These are phyloP conservation scores for Pseudolycoriella hygida DNA, from an alignment of 2,888 invertebrate species.

Conservation along the genomic window DNA sequence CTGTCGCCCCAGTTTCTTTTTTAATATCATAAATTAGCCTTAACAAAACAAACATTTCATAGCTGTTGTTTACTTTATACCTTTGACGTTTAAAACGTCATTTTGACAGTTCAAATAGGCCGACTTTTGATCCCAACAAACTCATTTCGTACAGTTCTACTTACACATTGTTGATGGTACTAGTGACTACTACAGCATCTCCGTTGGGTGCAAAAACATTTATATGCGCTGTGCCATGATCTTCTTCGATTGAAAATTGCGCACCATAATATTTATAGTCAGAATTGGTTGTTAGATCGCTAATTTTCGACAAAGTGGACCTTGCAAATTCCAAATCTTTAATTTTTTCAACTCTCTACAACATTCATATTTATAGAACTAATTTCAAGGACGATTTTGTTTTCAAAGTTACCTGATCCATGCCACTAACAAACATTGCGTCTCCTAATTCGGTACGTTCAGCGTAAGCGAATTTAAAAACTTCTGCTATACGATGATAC, in stretches of 20 bases:
- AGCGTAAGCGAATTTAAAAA: conserved; percentile 84
- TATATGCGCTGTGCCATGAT: conserved; percentile 74
- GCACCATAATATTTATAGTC: conserved; percentile 52
- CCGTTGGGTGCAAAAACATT: conserved; percentile 71
- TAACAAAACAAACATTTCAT: no score
- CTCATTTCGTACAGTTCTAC: no score
- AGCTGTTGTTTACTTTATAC: no score
- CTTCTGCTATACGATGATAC: conserved; percentile 72
- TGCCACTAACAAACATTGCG: conserved; percentile 14
- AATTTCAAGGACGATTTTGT: not conserved
- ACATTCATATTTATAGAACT: conserved; percentile 9
- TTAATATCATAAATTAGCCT: no score
- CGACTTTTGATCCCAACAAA: no score
- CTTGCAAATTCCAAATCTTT: conserved; percentile 37
- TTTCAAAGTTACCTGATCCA: not conserved
- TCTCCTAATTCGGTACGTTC: conserved; percentile 73
- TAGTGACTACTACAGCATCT: conserved; percentile 83
- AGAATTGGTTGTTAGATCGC: conserved; percentile 44
- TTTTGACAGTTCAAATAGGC: no score
- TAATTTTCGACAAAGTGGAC: conserved; percentile 40
- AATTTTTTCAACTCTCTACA: conserved; percentile 46
- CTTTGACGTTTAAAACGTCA: no score
- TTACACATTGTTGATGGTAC: conserved; percentile 69
- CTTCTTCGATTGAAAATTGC: conserved; percentile 28
- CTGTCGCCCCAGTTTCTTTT: no score